phyloP scores from a whole-genome alignment of 2,888 invertebrate genomes.

The Thecocarcelia acutangulata region DNA sequence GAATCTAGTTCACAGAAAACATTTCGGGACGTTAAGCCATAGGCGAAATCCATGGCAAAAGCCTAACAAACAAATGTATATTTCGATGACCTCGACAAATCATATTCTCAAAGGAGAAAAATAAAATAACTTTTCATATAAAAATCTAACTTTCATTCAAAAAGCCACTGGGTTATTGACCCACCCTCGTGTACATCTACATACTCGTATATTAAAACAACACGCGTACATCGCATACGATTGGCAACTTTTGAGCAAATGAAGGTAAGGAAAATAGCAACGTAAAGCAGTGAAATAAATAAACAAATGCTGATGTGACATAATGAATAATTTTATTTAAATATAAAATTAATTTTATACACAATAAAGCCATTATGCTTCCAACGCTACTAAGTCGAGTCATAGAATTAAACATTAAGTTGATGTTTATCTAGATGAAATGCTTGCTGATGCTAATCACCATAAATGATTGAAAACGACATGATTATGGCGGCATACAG shows the following conservation, averaged over 20 bases:
- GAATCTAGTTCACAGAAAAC: no score
- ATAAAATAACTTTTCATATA: no score
- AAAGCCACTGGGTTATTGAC: no score
- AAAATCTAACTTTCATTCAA: no score
- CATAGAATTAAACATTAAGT: slow-evolving; percentile 41
- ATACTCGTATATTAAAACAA: no score
- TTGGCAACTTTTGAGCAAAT: slow-evolving; percentile 1
- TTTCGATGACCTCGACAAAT: no score
- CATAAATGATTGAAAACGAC: slow-evolving; percentile 49
- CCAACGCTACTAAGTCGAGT: slow-evolving; percentile 24
- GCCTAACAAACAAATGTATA: no score
- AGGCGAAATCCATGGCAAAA: no score
- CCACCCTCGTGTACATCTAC: no score
- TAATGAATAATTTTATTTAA: slow-evolving; percentile 28
- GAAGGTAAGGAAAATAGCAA: neutral
- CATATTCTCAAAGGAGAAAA: no score
- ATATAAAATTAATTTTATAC: slow-evolving; percentile 18
- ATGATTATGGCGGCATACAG: slow-evolving; percentile 27
- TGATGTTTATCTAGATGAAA: slow-evolving; percentile 11
- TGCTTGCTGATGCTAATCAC: slow-evolving; percentile 42
- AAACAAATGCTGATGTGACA: neutral
- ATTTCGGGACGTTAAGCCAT: no score
- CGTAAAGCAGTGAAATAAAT: neutral
- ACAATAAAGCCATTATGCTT: slow-evolving; percentile 19
- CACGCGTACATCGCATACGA: neutral